phyloP scores from a whole-genome alignment of 1,140 invertebrate genomes.

The Thaumetopoea pityocampa region DNA sequence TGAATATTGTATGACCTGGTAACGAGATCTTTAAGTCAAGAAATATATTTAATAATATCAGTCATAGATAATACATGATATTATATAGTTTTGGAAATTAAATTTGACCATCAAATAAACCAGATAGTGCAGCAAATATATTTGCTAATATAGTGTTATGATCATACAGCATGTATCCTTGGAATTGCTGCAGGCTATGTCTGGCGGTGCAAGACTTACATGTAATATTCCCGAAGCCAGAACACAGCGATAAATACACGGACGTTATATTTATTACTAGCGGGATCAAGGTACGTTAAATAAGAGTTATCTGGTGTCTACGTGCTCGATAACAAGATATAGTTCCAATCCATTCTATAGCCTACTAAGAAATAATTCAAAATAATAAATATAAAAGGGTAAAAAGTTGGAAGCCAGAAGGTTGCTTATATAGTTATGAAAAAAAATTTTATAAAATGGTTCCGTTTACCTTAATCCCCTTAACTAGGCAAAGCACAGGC shows the following conservation, averaged over 20 bases:
- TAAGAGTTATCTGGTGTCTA: not conserved
- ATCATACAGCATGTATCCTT: constrained; percentile 26
- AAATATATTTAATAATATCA: no score
- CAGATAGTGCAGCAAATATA: not conserved
- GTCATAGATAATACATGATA: no score
- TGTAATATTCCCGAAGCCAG: constrained; percentile 37
- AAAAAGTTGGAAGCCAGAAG: no score
- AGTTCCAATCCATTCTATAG: no score
- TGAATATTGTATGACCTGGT: no score
- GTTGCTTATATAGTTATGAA: no score
- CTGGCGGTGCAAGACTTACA: constrained; percentile 31
- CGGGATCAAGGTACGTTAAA: constrained; percentile 45
- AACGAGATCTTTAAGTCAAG: no score
- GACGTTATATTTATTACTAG: constrained; percentile 33
- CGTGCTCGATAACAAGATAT: not conserved
- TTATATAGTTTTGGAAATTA: not conserved
- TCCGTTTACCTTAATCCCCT: no score
- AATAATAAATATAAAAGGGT: no score
- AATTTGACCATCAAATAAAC: not conserved
- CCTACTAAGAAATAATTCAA: no score
- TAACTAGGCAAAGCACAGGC: no score
- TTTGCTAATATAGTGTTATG: not conserved
- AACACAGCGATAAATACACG: constrained; percentile 46
- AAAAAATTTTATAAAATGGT: no score
- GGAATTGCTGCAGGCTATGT: constrained; percentile 51